Base-by-base conservation (phyloP, 2,888 invertebrate species). In the Lordiphosa andalusiaca region DNA sequence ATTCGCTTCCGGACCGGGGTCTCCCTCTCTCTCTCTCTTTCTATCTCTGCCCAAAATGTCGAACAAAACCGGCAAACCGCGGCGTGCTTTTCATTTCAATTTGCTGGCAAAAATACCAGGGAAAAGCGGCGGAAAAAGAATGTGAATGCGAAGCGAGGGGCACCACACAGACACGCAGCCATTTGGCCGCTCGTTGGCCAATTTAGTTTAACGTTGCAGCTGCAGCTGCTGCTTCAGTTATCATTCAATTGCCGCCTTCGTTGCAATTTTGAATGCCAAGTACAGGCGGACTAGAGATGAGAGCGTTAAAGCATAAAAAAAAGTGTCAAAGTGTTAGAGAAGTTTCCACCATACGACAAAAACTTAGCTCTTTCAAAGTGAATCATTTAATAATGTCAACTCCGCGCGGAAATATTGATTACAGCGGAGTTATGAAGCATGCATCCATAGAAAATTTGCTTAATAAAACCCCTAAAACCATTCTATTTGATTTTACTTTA, bases 191-290 rank as follows among this genome's bases (percentile, higher is more conserved):
- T 65, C 55, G 73, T 67, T 71, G 61, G 69, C 71, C 81, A 76
- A 76, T 81, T 81, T 70, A 60, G 61, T 64, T 70, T 55, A 74
- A 77, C 67, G 69, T 49, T 51, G 61, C 51, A 37, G 53, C 49
- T 39, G 25, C 25, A 23, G 61, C 25, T 47, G 69, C 40, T 51
- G 60, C 36, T 61, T 67, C 53, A 66, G 65, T 64, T 70, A 77
- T 81, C 78, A 81, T 81, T 76, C 74, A 74, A 81, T 81, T 76
- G 77, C 60, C 46, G 63, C 61, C 65, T 66, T 57, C 67, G 71
- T 63, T 71, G 69, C 39, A 69, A 65, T 59, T 73, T 69, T 61
- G 68, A 68, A 78, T 72, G 59, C 57, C 65, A 68, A 68, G 61
- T 73, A 47, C 47, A 10, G 42, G 42, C n/a, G 36, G 6, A 52